Base-by-base conservation (phyloP, 2,888 invertebrate species). In the Leptinotarsa juncta region DNA sequence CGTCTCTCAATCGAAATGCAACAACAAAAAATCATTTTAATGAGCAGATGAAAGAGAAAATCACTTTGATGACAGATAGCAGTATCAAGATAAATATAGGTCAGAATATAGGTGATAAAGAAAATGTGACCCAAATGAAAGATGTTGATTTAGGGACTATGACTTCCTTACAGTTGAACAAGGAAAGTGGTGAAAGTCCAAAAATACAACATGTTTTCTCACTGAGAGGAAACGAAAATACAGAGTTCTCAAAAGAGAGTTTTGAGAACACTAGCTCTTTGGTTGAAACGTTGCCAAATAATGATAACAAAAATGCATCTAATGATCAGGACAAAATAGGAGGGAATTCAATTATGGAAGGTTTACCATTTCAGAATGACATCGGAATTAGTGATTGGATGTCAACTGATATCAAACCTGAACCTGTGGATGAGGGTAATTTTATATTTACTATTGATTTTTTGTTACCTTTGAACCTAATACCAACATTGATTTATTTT, bases 361-460 rank as follows among this genome's bases (percentile, higher is more conserved):
- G 42, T 26, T 14, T 5, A 16, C n/a, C 3, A 62, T 7, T 32
- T 62, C 7, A 32, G 0, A 62, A 62, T 12, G 62, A 62, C 15
- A 16, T 10, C 18, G n/a, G 16, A 5, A n/a, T 62, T 16, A n/a
- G 62, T 32, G 62, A 62, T 62, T 62, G 62, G 62, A 26, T 42
- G n/a, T 26, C 32, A n/a, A 14, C 57, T 3, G 23, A 57, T 12
- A 42, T 62, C 32, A 62, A 62, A 18, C n/a, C n/a, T n/a, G 62
- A 62, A 62, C 62, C 62, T 32, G 1, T 42, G 62, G 42, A n/a
- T 16, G 62, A 62, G 2, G 62, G 62, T 62, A 62, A 32, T 62
- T 57, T 57, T 15, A 0, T 57, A 57, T 57, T 57, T 57, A 42
- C 42, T 42, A 42, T 3, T 42, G 10, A 42, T 42, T 42, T 32